Evolutionary conservation across 1,140 invertebrate species (phyloP), one percentile per base, ranked within the genome.

Genomic region (Colletes gigas): DNA sequence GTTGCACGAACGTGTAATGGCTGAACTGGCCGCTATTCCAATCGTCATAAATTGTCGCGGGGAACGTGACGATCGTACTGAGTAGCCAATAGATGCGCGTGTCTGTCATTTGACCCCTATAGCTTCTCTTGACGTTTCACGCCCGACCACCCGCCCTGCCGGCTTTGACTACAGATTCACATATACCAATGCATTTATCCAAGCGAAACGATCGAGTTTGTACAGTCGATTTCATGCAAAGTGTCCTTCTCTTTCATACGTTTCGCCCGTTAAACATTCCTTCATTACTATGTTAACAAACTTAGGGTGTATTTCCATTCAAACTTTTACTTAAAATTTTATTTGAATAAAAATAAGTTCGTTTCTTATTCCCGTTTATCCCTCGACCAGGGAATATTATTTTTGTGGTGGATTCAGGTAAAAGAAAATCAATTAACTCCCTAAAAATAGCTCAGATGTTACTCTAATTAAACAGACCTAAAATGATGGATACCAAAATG

Each of bases 1-100:
- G 85, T 88, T 84, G 78, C 83, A 57, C 59, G 78, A 59, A 75
- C 83, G 83, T 82, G 79, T 88, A 89, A 84, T 84, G 81, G 66
- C 74, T 78, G 79, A 74, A 82, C 86, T 84, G 82, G 78, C 72
- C 88, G 84, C 87, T 86, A 88, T 88, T 89, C 87, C 88, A 89
- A 89, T 89, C 87, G 88, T 89, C 88, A 89, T 89, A 89, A 88
- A 89, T 89, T 89, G 85, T 88, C 88, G 83, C 62, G 62, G 65
- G 10, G 71, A 68, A 88, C 88, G 88, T 89, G 88, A 89, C 81
- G 78, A 88, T 86, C 82, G 78, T 89, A 88, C 88, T 78, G 85
- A 89, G 65, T 72, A 84, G 83, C 87, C 87, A 89, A 88, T 89
- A 82, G 78, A 68, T 79, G 63, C 81, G 72, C 66, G 59, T 17